A percentile compares a stretch with the other conserved stretches of the same genome.
phyloP scores from a whole-genome alignment of 2,888 invertebrate genomes.

The Amiota mariae region DNA sequence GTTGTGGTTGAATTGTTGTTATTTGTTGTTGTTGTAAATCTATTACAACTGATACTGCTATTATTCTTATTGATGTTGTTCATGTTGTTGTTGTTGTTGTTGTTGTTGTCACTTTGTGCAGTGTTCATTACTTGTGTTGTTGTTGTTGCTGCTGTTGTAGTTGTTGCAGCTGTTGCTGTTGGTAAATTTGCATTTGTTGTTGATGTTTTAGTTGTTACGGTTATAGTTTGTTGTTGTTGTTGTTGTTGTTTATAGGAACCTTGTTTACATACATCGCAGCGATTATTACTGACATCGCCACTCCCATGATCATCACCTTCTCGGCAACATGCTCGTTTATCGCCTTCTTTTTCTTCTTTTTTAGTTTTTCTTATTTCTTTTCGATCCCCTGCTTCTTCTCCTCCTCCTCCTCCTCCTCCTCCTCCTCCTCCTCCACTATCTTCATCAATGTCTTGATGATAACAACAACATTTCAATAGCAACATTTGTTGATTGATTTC shows the following conservation, averaged over 20 bases:
- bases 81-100: constrained; percentile 29
- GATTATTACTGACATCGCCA: too few species aligned
- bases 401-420: too few species aligned
- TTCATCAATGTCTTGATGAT: too few species aligned
- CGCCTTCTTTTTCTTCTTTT: too few species aligned
- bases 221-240: constrained; percentile 24
- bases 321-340: too few species aligned
- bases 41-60: not conserved
- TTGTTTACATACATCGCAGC: too few species aligned
- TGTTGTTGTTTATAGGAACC: constrained; percentile 23
- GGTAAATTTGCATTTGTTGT: constrained; percentile 39
- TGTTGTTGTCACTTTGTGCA: constrained; percentile 18
- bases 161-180: constrained; percentile 31
- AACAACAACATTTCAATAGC: too few species aligned
- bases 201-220: constrained; percentile 4
- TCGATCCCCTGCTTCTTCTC: too few species aligned
- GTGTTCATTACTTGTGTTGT: constrained; percentile 7
- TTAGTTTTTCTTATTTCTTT: too few species aligned
- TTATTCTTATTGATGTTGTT: not conserved
- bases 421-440: too few species aligned
- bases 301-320: too few species aligned
- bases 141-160: constrained; percentile 27
- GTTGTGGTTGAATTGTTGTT: constrained; percentile 3
- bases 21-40: not conserved
- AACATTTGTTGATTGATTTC: too few species aligned